These are phyloP conservation scores for Azemiops feae DNA, from an alignment of 2,113 vertebrate genomes.

Conservation along the genomic window DNA sequence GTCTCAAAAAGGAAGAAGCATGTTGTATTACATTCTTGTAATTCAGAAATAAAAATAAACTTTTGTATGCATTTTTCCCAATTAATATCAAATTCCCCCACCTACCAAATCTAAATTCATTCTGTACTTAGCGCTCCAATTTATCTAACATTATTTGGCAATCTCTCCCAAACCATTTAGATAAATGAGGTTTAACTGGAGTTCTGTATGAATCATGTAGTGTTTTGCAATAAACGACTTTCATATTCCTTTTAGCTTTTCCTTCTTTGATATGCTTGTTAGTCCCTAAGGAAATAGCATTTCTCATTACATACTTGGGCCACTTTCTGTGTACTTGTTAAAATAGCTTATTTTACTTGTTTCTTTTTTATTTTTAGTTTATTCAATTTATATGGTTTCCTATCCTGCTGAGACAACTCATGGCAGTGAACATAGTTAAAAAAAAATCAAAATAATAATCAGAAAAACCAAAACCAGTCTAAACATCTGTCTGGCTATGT, in stretches of 20 bases:
- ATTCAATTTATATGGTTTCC: neutral
- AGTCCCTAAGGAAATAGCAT: neutral
- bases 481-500: neutral
- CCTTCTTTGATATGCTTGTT: neutral
- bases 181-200: slow-evolving; percentile 22
- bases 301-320: neutral
- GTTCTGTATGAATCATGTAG: neutral
- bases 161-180: slow-evolving; percentile 9
- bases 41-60: neutral
- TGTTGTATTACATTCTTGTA: neutral
- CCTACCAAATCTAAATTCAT: slow-evolving; percentile 4
- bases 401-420: neutral
- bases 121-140: neutral
- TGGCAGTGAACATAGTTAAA: neutral
- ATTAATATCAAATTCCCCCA: slow-evolving; percentile 13
- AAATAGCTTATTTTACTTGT: neutral
- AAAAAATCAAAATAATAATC: neutral
- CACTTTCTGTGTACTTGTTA: neutral
- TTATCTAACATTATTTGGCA: slow-evolving; percentile 22
- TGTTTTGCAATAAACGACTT: neutral
- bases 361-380: neutral
- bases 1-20: neutral
- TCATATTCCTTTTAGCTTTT: neutral
- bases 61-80: neutral
- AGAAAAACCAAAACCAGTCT: neutral